These are phyloP conservation scores for Drosophila gaucha DNA, from an alignment of 2,888 invertebrate species.

Conservation along the genomic window DNA sequence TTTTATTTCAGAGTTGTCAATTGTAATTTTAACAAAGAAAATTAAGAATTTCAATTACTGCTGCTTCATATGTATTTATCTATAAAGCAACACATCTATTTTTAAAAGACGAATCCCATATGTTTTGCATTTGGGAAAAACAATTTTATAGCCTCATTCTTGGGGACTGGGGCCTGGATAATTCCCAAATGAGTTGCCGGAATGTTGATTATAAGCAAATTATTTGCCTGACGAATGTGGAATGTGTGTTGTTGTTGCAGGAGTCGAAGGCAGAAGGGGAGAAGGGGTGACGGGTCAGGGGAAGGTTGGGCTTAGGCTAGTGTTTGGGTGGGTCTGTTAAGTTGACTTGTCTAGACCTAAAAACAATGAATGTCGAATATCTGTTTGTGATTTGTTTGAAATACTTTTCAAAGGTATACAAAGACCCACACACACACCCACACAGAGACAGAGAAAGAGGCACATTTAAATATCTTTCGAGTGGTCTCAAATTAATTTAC, in stretches of 20 bases:
- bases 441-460: background rate
- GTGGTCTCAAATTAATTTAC: slow-evolving; percentile 74
- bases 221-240: slow-evolving; percentile 55
- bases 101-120: slow-evolving; percentile 5
- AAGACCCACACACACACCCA: slow-evolving; percentile 16
- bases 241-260: slow-evolving; percentile 42
- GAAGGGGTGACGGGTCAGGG: background rate
- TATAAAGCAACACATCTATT: slow-evolving; percentile 5
- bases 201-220: slow-evolving; percentile 56
- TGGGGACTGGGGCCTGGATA: slow-evolving; percentile 4
- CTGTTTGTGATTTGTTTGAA: slow-evolving; percentile 80
- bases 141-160: slow-evolving; percentile 34
- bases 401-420: slow-evolving; percentile 64
- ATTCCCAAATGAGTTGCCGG: slow-evolving; percentile 29
- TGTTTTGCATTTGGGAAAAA: no score
- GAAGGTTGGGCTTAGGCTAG: background rate
- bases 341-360: slow-evolving; percentile 72
- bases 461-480: slow-evolving; percentile 70
- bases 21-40: background rate
- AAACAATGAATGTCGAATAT: slow-evolving; percentile 77
- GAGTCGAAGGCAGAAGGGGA: background rate
- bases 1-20: background rate
- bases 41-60: background rate
- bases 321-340: slow-evolving; percentile 34
- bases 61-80: background rate